A percentile compares a stretch with the other conserved stretches of the same genome.
These are phyloP conservation scores for Drosophila lowei DNA, from an alignment of 1,140 invertebrate species.

Conservation along the genomic window DNA sequence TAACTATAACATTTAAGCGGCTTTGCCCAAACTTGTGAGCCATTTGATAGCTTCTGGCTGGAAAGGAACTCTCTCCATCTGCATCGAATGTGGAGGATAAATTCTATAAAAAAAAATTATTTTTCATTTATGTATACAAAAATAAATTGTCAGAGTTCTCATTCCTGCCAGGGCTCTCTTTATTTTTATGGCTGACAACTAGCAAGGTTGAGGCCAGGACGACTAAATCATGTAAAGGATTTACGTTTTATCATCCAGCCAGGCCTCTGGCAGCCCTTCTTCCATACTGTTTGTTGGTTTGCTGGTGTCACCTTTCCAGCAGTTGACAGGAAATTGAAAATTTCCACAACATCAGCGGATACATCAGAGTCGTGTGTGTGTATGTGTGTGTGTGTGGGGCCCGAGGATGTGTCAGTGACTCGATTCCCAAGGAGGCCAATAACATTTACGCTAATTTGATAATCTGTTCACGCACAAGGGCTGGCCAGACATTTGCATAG, in stretches of 20 bases:
- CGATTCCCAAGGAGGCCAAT: constrained; percentile 68
- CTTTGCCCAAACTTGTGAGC: constrained; percentile 64
- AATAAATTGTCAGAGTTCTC: constrained; percentile 29
- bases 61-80: background rate
- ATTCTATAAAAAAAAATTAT: constrained; percentile 57
- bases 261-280: constrained; percentile 24
- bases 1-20: constrained; percentile 79
- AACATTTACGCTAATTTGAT: constrained; percentile 82
- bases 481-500: constrained; percentile 71
- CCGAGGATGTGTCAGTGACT: constrained; percentile 14
- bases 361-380: constrained; percentile 13
- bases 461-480: constrained; percentile 79
- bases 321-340: constrained; percentile 75
- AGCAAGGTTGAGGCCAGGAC: constrained; percentile 54
- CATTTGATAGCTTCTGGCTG: constrained; percentile 61
- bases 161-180: constrained; percentile 3
- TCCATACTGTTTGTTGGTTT: background rate
- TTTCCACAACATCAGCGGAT: constrained; percentile 47
- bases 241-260: constrained; percentile 61
- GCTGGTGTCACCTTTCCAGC: constrained; percentile 2
- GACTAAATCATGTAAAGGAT: constrained; percentile 75
- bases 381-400: constrained; percentile 40
- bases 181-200: constrained; percentile 68
- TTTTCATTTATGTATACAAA: constrained; percentile 32
- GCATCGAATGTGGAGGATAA: constrained; percentile 9